Evolutionary conservation across 2,888 invertebrate genomes (phyloP).

Genomic region (Cremastobaeus sp.): DNA sequence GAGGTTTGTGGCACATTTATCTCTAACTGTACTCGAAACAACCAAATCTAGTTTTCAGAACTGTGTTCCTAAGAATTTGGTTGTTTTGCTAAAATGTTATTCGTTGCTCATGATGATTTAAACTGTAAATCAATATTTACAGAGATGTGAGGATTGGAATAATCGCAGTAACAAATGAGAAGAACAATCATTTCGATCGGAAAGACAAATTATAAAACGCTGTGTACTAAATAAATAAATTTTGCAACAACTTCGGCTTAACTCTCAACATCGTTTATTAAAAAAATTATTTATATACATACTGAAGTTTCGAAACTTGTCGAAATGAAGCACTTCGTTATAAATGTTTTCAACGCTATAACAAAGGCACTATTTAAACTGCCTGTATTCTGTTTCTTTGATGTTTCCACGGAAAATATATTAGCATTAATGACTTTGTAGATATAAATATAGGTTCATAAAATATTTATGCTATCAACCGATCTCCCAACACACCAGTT

Average conservation of each 20-base stretch:
- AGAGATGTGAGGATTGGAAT: conserved; percentile 87
- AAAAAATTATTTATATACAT: conserved; percentile 36
- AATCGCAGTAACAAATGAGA: conserved; percentile 71
- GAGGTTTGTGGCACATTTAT: conserved; percentile 77
- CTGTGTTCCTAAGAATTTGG: no score
- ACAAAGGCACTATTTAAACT: conserved; percentile 45
- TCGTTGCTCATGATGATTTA: no score
- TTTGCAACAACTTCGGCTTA: neutral
- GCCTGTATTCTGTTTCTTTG: conserved; percentile 2
- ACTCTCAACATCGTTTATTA: conserved; percentile 47
- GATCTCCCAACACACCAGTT: no score
- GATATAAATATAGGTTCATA: conserved; percentile 1
- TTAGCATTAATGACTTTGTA: conserved; percentile 16
- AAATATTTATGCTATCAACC: no score
- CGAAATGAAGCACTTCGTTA: conserved; percentile 15
- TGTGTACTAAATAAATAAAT: conserved; percentile 19
- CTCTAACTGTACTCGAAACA: no score
- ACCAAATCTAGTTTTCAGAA: no score
- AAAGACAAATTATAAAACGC: neutral
- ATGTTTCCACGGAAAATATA: conserved; percentile 13
- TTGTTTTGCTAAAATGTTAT: no score
- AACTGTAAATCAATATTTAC: conserved; percentile 60
- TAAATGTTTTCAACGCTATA: conserved; percentile 13
- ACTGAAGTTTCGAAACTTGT: conserved; percentile 28
- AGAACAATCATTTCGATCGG: neutral